phyloP scores from a whole-genome alignment of 2,888 invertebrate species.

The Oligia fasciuncula region DNA sequence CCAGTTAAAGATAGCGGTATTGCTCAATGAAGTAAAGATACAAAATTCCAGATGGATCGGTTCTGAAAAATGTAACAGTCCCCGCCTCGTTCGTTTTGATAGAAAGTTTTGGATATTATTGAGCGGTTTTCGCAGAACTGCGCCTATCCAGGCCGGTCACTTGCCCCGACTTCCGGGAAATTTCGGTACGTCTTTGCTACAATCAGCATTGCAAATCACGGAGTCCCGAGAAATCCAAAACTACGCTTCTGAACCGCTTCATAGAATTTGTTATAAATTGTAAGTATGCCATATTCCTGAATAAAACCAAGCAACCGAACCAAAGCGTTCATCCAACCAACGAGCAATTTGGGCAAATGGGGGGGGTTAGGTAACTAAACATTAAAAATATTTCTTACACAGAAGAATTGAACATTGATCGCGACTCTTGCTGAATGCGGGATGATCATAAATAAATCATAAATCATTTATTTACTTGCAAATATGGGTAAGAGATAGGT shows the following conservation, averaged over 20 bases:
- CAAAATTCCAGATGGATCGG: slow-evolving; percentile 14
- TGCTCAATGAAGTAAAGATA: slow-evolving; percentile 32
- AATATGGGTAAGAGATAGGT: too few species aligned
- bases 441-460: too few species aligned
- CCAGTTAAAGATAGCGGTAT: slow-evolving; percentile 49
- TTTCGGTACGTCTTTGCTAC: slow-evolving; percentile 29
- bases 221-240: slow-evolving; percentile 53
- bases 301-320: neutral
- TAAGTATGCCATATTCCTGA: neutral
- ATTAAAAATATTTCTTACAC: neutral
- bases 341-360: neutral
- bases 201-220: slow-evolving; percentile 55
- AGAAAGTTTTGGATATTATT: slow-evolving; percentile 45
- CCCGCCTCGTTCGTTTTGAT: slow-evolving; percentile 7
- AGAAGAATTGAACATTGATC: neutral
- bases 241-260: slow-evolving; percentile 10
- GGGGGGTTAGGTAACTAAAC: neutral
- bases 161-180: slow-evolving; percentile 42
- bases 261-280: slow-evolving; percentile 5
- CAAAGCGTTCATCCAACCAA: neutral
- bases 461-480: too few species aligned
- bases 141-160: slow-evolving; percentile 36
- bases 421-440: neutral
- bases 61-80: slow-evolving; percentile 20
- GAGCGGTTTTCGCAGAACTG: slow-evolving; percentile 38